These are phyloP conservation scores for Camelus bactrianus DNA, from an alignment of 2,113 vertebrate genomes.

Conservation along the genomic window DNA sequence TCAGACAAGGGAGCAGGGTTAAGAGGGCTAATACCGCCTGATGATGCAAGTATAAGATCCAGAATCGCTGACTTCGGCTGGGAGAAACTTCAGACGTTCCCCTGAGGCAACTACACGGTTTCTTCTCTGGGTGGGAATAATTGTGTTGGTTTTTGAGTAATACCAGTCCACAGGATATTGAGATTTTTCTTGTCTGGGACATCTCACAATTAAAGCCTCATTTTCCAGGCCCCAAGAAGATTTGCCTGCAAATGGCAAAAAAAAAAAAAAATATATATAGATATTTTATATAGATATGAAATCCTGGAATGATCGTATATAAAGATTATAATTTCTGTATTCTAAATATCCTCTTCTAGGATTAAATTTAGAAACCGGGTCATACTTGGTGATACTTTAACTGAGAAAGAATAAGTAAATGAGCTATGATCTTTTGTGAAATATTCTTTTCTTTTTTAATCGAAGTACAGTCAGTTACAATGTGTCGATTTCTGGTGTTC, in stretches of 20 bases:
- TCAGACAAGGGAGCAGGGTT: not conserved
- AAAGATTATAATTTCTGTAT: not conserved
- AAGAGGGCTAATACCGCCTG: conserved; percentile 77
- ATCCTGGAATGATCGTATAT: not conserved
- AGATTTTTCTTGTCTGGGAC: not conserved
- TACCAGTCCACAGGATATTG: conserved; percentile 74
- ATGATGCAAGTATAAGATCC: conserved; percentile 84
- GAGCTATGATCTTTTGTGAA: not conserved
- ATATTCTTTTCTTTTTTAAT: not conserved
- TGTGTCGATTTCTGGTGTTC: too few relatives aligned
- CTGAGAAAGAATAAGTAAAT: conserved; percentile 12
- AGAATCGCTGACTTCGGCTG: conserved; percentile 80
- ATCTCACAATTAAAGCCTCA: conserved; percentile 86
- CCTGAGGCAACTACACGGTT: conserved; percentile 73
- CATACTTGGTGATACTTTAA: not conserved
- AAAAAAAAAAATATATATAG: not conserved
- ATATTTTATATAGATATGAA: not conserved
- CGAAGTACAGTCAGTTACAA: too few relatives aligned
- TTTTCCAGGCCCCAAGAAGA: conserved; percentile 76
- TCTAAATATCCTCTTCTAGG: conserved; percentile 3
- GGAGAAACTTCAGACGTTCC: conserved; percentile 85
- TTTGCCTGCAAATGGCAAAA: conserved; percentile 78
- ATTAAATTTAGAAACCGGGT: not conserved
- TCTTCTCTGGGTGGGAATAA: conserved; percentile 72
- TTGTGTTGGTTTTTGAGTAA: conserved; percentile 11